phyloP scores from a whole-genome alignment of 2,113 vertebrate species.

The Leptobrachium ailaonicum region DNA sequence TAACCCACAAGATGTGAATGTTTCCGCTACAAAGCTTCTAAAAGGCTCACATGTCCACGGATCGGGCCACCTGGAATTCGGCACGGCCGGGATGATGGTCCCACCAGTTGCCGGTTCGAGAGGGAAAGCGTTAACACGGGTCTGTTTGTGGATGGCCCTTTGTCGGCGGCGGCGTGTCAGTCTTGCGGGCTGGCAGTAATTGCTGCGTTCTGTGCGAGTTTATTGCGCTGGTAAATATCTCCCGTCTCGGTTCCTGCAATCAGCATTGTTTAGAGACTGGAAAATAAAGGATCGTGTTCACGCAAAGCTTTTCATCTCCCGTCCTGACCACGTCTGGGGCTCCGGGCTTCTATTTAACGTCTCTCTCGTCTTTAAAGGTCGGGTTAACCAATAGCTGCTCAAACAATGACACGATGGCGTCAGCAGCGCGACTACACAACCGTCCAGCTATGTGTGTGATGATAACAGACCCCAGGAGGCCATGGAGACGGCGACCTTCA shows the following conservation, averaged over 20 bases:
- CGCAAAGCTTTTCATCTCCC: slow-evolving; percentile 7
- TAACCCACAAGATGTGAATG: too few relatives aligned
- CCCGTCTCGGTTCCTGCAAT: slow-evolving; percentile 20
- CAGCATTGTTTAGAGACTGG: slow-evolving; percentile 26
- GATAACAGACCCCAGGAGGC: background rate
- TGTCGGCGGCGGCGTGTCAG: background rate
- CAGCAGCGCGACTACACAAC: background rate
- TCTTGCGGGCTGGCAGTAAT: background rate
- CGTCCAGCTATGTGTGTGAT: background rate
- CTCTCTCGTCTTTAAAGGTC: too few relatives aligned
- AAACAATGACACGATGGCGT: background rate
- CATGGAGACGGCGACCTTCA: too few relatives aligned
- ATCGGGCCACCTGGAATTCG: too few relatives aligned
- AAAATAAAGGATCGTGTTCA: background rate
- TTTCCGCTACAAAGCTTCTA: too few relatives aligned
- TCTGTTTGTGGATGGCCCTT: slow-evolving; percentile 11
- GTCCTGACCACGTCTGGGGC: background rate
- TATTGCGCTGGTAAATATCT: slow-evolving; percentile 21
- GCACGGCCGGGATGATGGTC: too few relatives aligned
- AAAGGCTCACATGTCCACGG: too few relatives aligned
- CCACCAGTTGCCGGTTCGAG: too few relatives aligned
- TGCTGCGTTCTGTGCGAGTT: slow-evolving; percentile 7
- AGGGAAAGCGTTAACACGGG: background rate
- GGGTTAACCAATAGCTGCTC: too few relatives aligned
- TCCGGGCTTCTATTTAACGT: too few relatives aligned